Evolutionary conservation across 2,113 vertebrate genomes (phyloP), one percentile per base, ranked within the genome.

Genomic region (Mesocricetus auratus): DNA sequence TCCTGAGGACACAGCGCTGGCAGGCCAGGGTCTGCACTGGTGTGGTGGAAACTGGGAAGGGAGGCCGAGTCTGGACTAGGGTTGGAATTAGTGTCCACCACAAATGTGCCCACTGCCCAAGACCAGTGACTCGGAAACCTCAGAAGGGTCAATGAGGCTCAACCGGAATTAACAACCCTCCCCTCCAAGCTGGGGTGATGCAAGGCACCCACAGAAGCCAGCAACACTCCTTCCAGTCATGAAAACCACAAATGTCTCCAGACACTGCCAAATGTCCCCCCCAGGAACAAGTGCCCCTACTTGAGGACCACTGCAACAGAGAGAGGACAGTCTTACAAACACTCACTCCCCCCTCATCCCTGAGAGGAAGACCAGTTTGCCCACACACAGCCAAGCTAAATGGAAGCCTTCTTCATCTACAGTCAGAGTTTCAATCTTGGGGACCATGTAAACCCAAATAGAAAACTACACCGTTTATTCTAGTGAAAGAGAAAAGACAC

Each of bases 381-480:
- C 36, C 24, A 22, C 29, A 7, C 33, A 50, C 29, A 47, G 5
- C n/a, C 79, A 33, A 5, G 36, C 64, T 47, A 29, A 56, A 4
- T 3, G 36, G 56, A 58, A 64, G 42, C 50, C n/a, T n/a, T 33
- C 85, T 86, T 21, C 42, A 73, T 42, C 75, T 93, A 86, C 71
- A 77, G 50, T 0, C 53, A 64, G 62, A 3, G 1, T 82, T 74
- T 86, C 66, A 47, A 88, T 81, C 85, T 83, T 56, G 62, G 93
- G n/a, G 69, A 92, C 77, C 21, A 16, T 1, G 3, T 26, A 94
- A 91, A 86, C 88, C 86, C 50, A 93, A 95, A 77, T 60, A 81
- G 50, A 93, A 93, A 12, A 66, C 94, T 92, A 89, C 81, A 96
- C n/a, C 39, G 78, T 95, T 93, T 89, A 94, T 64, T 92, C 79